Evolutionary conservation across 2,113 vertebrate species (phyloP), one percentile per base, ranked within the genome.

Genomic region (Coracopsis vasa): DNA sequence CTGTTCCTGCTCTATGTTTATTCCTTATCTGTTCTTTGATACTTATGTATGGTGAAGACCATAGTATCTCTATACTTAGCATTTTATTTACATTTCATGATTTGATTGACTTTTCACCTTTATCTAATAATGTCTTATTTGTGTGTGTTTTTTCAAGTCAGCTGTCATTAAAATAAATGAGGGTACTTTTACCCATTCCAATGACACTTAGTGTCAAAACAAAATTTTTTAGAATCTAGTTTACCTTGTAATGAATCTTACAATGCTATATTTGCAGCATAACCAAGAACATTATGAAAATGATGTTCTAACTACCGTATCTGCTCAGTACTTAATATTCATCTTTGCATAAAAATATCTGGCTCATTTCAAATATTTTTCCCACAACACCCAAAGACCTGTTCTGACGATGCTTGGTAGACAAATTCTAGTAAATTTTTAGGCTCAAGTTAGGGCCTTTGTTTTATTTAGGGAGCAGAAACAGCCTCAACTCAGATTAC

Each of bases 131-230:
- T 88, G 20, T 91, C 92, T 56, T 62, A 66, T 90, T 89, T 90
- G 73, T 6, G 7, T 58, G 47, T 54, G 45, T 2, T 31, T 90
- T 83, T 92, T 79, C 4, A 83, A 96, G 81, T 64, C 64, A 95
- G 56, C 75, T 91, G 78, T 94, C 82, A 66, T 96, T 94, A 94
- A 91, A 96, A 87, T 88, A 95, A 93, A 92, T 77, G 65, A 82
- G 33, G 45, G 53, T 81, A 41, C 80, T 94, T 96, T 88, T 91
- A 58, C 27, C 91, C 89, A 58, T 95, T 94, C 94, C 95, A 97
- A 75, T 95, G 96, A 86, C 97, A 97, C 91, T 91, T 86, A 78
- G 70, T 94, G 96, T 97, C 96, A 96, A 95, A 96, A 94, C 90
- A 96, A 82, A 96, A 95, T 96, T 93, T 95, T 84, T 93, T 92